A percentile compares a stretch with the other conserved stretches of the same genome.
Conservation (phyloP, 2,888 invertebrate species). For the Athripsodes cinereus region DNA sequence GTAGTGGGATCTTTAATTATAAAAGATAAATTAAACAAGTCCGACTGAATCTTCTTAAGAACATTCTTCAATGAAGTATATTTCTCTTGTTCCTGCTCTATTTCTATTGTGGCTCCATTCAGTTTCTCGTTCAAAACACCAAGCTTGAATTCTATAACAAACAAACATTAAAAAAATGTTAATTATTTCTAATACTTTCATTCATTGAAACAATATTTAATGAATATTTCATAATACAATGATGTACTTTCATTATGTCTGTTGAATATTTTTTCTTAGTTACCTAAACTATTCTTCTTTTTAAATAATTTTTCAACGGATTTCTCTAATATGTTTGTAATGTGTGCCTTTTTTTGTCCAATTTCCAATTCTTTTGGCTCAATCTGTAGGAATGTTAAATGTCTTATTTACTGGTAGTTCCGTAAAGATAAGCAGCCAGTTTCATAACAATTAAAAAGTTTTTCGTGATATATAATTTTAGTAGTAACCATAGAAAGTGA, state of each 20-base stretch:
- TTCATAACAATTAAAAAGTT: too few species aligned
- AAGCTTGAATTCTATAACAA: constrained; percentile 60
- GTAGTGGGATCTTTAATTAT: constrained; percentile 70
- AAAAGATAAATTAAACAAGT: constrained; percentile 73
- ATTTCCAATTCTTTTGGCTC: constrained; percentile 83
- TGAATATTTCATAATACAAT: background rate
- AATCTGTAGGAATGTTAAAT: constrained; percentile 48
- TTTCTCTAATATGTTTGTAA: constrained; percentile 69
- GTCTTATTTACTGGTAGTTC: too few species aligned
- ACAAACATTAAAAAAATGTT: background rate
- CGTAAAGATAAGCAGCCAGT: too few species aligned
- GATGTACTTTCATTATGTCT: background rate
- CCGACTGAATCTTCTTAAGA: constrained; percentile 70
- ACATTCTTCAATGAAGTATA: constrained; percentile 57
- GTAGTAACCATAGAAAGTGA: too few species aligned
- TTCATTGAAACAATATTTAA: background rate
- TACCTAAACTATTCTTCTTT: constrained; percentile 58
- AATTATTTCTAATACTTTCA: background rate
- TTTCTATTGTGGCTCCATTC: constrained; percentile 63
- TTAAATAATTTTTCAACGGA: constrained; percentile 75
- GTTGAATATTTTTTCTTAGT: background rate
- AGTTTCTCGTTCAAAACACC: constrained; percentile 73
- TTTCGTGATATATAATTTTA: too few species aligned
- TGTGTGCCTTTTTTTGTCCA: constrained; percentile 74
- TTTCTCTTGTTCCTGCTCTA: constrained; percentile 57